Percentiles rank a stretch among this genome's conserved stretches.
phyloP scores from a whole-genome alignment of 2,113 vertebrate species.

The Corydoras maculifer region DNA sequence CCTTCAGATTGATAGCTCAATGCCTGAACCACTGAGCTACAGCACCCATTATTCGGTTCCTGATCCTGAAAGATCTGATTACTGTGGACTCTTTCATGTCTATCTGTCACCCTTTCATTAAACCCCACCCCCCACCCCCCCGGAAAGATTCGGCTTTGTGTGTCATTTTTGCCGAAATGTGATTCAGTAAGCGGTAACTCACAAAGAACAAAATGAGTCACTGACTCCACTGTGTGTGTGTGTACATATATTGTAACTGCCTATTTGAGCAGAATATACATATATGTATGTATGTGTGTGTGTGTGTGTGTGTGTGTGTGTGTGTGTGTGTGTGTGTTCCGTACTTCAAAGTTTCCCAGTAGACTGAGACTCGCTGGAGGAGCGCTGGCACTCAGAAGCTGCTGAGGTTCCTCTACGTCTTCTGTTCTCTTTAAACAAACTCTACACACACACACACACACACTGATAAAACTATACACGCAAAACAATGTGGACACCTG shows the following conservation, averaged over 20 bases:
- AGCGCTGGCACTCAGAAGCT: slow-evolving; percentile 89
- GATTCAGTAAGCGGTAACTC: slow-evolving; percentile 11
- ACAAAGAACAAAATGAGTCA: not conserved
- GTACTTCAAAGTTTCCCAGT: slow-evolving; percentile 98
- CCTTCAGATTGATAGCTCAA: too few relatives aligned
- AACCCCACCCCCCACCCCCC: too few relatives aligned
- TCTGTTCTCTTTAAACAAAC: slow-evolving; percentile 74
- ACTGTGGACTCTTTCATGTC: too few relatives aligned
- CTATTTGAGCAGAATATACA: too few relatives aligned
- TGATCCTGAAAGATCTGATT: too few relatives aligned
- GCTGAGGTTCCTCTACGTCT: slow-evolving; percentile 70
- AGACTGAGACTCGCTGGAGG: slow-evolving; percentile 92
- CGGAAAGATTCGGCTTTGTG: too few relatives aligned
- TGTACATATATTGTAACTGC: too few relatives aligned
- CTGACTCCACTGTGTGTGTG: not conserved
- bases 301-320: slow-evolving; percentile 4
- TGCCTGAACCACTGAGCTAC: too few relatives aligned
- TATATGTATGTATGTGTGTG: not conserved
- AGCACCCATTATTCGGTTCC: too few relatives aligned
- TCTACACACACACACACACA: slow-evolving; percentile 48
- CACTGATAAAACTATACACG: too few relatives aligned
- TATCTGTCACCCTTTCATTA: too few relatives aligned
- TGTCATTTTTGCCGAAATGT: not conserved
- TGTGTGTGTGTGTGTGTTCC: not conserved
- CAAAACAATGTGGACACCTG: too few relatives aligned